Base-by-base conservation (phyloP, 2,113 vertebrate genomes). In the Cricetomys ansorgei region DNA sequence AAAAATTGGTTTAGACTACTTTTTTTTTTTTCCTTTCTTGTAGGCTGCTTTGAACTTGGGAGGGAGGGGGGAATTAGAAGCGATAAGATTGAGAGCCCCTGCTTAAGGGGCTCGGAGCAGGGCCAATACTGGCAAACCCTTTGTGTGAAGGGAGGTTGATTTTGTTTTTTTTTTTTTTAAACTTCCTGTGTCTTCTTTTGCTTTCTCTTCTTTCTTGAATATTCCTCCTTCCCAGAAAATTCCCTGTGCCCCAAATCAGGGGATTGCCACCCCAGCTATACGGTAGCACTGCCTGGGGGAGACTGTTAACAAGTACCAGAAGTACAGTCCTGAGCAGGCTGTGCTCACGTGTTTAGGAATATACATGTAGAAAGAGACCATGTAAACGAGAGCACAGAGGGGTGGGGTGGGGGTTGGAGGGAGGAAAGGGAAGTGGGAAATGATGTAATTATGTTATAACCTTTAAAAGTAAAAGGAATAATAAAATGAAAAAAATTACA, bases 1-100 rank as follows among this genome's bases (percentile, higher is more conserved):
- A 95, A 89, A 95, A 89, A 69, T 89, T 81, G 59, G 91, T 92
- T 89, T 90, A 11, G 67, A 91, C 45, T 48, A 31, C 23, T 92
- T 17, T 25, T 37, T 43, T 55, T 45, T 75, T 94, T 88, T 77
- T 40, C 45, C 40, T 88, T 94, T 80, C 53, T 59, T 43, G 57
- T 23, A 43, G 25, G 55, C 80, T 75, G n/a, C 76, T 88, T 90
- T 92, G 72, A 85, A 69, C 59, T 88, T 65, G 76, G 43, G 55
- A 64, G 45, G 27, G 50, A 59, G 62, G 48, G 10, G 10, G 73
- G 48, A 81, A 88, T 92, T 85, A n/a, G 55, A 94, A 85, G 25
- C 12, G 23, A 65, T 92, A 90, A 72, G 62, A 87, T 95, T 91
- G 48, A 91, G 70, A 53, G 91, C 57, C 50, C n/a, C n/a, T n/a